Conservation (phyloP, 2,888 invertebrate genomes). For the Noctua fimbriata region DNA sequence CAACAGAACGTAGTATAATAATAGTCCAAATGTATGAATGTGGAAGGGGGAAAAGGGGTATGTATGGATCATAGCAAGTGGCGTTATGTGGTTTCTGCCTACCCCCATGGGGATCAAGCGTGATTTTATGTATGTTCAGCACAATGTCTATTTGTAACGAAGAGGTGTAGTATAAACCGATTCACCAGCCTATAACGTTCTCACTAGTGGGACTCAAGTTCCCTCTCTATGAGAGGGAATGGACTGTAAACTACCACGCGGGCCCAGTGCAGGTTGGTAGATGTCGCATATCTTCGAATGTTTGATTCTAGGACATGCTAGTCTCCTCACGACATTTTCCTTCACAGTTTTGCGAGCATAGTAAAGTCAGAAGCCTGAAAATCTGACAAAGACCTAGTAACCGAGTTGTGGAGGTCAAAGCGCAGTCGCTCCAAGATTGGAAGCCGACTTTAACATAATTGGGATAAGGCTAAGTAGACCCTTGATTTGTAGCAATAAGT, state of each 20-base stretch:
- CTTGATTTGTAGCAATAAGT: too few species aligned
- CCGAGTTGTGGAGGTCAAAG: too few species aligned
- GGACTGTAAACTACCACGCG: background rate
- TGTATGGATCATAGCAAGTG: too few species aligned
- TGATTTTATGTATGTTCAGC: background rate
- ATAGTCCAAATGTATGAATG: too few species aligned
- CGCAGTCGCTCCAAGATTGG: too few species aligned
- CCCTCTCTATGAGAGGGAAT: background rate
- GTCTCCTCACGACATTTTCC: background rate
- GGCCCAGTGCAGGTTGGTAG: background rate
- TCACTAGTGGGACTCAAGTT: background rate
- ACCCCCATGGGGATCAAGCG: too few species aligned
- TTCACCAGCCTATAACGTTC: background rate
- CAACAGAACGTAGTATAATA: too few species aligned
- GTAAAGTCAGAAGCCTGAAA: background rate
- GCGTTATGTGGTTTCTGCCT: too few species aligned
- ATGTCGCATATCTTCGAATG: background rate
- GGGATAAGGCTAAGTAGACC: too few species aligned
- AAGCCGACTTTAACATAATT: too few species aligned
- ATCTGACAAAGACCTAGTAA: too few species aligned
- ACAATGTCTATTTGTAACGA: background rate
- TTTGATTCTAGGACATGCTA: background rate
- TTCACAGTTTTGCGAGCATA: background rate
- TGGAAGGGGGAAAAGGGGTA: too few species aligned
- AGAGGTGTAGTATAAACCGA: background rate